Evolutionary conservation across 2,797 vertebrate species (phyloP), one percentile per base, ranked within the genome.

Genomic region (Danionella dracula): DNA sequence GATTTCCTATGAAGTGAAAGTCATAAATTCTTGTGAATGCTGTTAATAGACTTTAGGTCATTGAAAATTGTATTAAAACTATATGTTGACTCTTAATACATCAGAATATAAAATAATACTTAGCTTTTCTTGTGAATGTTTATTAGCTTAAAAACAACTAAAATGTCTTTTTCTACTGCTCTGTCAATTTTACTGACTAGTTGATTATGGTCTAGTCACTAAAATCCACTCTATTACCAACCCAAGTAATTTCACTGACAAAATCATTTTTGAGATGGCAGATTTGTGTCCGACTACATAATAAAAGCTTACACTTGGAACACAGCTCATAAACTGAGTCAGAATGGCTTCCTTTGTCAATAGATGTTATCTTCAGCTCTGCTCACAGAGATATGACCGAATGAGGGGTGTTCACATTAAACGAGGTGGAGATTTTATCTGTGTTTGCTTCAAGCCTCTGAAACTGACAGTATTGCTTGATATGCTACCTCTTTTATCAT

Each of bases 401-500:
- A 55, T 35, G 62, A 32, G 45, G 56, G 29, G 31, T 29, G 31
- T 56, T 41, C 51, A 21, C 62, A 70, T 72, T 71, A 77, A 58
- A 67, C 13, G 32, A 56, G 61, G 49, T 58, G 61, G 46, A 17
- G 72, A 76, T 75, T 66, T 70, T 73, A 71, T 75, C 71, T 19
- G 51, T 12, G 7, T 57, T 67, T 41, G 29, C 55, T 49, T 51
- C 63, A 50, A 62, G 64, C 29, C 68, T 67, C 61, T 61, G 34
- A 66, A 54, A 50, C 69, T 20, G 75, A 67, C 51, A 20, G 63
- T 66, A n/a, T 73, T 80, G 67, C 79, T 81, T 82, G 86, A 88
- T 83, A 81, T 74, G 75, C 81, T 82, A 81, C 64, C 70, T 84
- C 85, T 88, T 81, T 85, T 86, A 88, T 89, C 32, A 35, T 27